These are phyloP conservation scores for Piprites chloris DNA, from an alignment of 2,113 vertebrate species.

Conservation along the genomic window DNA sequence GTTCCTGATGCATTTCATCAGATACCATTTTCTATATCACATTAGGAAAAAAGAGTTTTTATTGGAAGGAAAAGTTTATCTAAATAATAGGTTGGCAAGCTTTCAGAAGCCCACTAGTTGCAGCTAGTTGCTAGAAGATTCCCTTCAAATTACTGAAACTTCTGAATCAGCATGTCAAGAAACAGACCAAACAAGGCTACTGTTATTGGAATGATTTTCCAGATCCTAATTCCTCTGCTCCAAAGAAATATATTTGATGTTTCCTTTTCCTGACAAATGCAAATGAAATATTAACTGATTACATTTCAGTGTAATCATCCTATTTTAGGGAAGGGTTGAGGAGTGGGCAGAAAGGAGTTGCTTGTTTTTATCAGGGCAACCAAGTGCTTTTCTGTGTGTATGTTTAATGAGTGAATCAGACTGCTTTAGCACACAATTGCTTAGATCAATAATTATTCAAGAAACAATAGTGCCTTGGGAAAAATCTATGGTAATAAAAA, in stretches of 20 bases:
- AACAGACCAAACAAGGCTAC: neutral
- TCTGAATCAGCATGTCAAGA: neutral
- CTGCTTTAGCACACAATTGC: conserved; percentile 55
- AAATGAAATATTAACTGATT: conserved; percentile 47
- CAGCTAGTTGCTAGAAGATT: neutral
- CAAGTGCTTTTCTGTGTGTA: conserved; percentile 10
- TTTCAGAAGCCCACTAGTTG: neutral
- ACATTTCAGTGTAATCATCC: neutral
- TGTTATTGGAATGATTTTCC: neutral
- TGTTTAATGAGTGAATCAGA: conserved; percentile 50
- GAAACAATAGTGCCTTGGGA: conserved; percentile 63
- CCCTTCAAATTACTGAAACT: neutral
- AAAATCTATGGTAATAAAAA: conserved; percentile 45
- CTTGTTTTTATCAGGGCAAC: conserved; percentile 40
- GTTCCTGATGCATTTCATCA: neutral
- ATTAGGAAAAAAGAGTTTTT: neutral
- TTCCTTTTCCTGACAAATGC: conserved; percentile 8
- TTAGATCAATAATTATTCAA: conserved; percentile 66
- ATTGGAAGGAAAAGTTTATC: neutral
- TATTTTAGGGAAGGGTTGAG: conserved; percentile 8
- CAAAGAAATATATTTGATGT: neutral
- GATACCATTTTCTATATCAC: neutral
- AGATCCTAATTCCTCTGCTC: neutral
- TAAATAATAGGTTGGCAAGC: neutral
- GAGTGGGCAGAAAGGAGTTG: neutral